Conservation (phyloP, 1,140 invertebrate genomes). For the Drosophila melanica region DNA sequence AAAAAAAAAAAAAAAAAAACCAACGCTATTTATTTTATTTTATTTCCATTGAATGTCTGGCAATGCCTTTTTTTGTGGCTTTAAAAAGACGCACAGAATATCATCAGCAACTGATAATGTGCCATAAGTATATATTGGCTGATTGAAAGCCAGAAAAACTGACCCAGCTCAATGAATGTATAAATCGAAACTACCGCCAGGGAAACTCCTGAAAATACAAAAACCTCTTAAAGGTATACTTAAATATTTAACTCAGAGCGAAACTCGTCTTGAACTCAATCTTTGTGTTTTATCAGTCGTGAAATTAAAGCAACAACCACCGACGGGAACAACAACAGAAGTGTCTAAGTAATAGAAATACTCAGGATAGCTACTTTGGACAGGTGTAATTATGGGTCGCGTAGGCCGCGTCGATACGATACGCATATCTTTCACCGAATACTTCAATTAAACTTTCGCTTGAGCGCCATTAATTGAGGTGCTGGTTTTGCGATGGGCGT, state of each 20-base stretch:
- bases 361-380: constrained; percentile 53
- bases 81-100: constrained; percentile 45
- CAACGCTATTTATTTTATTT: constrained; percentile 45
- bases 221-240: constrained; percentile 14
- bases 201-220: constrained; percentile 11
- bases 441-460: constrained; percentile 78
- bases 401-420: constrained; percentile 39
- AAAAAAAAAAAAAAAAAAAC: constrained; percentile 8
- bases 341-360: constrained; percentile 48
- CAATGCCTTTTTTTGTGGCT: constrained; percentile 59
- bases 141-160: constrained; percentile 23
- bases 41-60: constrained; percentile 50
- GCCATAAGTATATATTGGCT: constrained; percentile 50
- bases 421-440: constrained; percentile 40
- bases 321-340: constrained; percentile 6
- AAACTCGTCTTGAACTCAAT: constrained; percentile 46
- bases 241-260: constrained; percentile 21
- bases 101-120: constrained; percentile 71
- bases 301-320: constrained; percentile 64
- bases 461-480: constrained; percentile 68
- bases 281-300: constrained; percentile 78
- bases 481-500: constrained; percentile 4
- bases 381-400: constrained; percentile 74
- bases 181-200: background rate
- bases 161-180: constrained; percentile 20